Percentiles rank a stretch among this genome's conserved stretches.
phyloP scores from a whole-genome alignment of 2,888 invertebrate species.

The Parascotia fuliginaria region DNA sequence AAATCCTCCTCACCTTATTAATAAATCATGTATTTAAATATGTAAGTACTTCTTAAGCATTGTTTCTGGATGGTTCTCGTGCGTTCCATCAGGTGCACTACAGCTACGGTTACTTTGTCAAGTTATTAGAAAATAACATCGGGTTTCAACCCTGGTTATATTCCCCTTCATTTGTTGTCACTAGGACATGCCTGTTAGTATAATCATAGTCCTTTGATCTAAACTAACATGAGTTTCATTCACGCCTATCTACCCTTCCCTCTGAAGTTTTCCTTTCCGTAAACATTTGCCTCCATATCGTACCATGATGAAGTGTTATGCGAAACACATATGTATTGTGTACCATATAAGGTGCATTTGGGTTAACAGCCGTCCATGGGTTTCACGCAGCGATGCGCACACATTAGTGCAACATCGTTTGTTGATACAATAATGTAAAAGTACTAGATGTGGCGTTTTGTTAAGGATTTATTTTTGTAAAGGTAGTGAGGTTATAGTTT shows the following conservation, averaged over 20 bases:
- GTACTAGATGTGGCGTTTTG: slow-evolving; percentile 20
- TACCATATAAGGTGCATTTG: slow-evolving; percentile 46
- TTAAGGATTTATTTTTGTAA: background rate
- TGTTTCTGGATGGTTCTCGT: too few species aligned
- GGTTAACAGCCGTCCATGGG: slow-evolving; percentile 53
- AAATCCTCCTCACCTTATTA: too few species aligned
- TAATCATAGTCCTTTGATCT: too few species aligned
- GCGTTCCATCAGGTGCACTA: too few species aligned
- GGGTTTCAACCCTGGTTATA: too few species aligned
- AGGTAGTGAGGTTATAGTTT: too few species aligned
- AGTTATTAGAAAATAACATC: too few species aligned
- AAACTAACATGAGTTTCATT: slow-evolving; percentile 10
- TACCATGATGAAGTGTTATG: slow-evolving; percentile 20
- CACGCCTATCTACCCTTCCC: slow-evolving; percentile 18
- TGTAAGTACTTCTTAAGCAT: too few species aligned
- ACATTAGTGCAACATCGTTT: slow-evolving; percentile 37
- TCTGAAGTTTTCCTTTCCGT: slow-evolving; percentile 29
- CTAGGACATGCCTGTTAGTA: too few species aligned
- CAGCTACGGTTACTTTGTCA: too few species aligned
- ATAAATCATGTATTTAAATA: too few species aligned
- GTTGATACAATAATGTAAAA: slow-evolving; percentile 17
- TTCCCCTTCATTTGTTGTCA: too few species aligned
- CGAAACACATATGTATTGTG: slow-evolving; percentile 41
- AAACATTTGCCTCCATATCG: slow-evolving; percentile 24
- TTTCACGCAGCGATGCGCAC: slow-evolving; percentile 46